Conservation (phyloP, 1,140 invertebrate genomes). For the Platyscapa corneri region DNA sequence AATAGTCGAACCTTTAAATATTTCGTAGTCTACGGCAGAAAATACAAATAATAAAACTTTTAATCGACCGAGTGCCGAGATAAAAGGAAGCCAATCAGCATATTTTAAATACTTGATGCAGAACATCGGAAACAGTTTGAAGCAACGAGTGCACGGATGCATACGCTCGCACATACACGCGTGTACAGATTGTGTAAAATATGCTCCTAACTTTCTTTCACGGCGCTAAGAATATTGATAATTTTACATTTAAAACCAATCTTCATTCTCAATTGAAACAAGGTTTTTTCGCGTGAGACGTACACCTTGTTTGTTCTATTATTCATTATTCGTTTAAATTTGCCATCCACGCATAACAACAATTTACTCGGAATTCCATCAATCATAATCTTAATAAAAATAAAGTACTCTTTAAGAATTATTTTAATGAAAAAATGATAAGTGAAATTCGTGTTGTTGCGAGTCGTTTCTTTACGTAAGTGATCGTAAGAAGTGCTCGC, state of each 20-base stretch:
- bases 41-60: background rate
- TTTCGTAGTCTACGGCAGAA: constrained; percentile 21
- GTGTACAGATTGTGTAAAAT: constrained; percentile 25
- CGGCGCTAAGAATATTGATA: constrained; percentile 42
- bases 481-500: constrained; percentile 41
- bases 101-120: background rate
- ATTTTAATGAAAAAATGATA: constrained; percentile 47
- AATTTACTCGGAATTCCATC: constrained; percentile 42
- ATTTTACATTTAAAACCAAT: constrained; percentile 42
- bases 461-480: constrained; percentile 34
- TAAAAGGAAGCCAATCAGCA: constrained; percentile 1
- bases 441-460: constrained; percentile 49
- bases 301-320: constrained; percentile 43
- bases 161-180: background rate
- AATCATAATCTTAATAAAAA: constrained; percentile 51
- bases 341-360: constrained; percentile 41
- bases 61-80: background rate
- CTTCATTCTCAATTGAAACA: constrained; percentile 27
- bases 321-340: constrained; percentile 26
- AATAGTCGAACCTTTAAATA: constrained; percentile 21
- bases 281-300: constrained; percentile 2
- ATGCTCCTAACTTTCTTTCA: constrained; percentile 29
- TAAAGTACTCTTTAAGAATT: constrained; percentile 51
- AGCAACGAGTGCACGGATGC: constrained; percentile 38
- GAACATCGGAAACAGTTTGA: constrained; percentile 11